Conservation (phyloP, 1,140 invertebrate species). For the Elymnias hypermnestra region DNA sequence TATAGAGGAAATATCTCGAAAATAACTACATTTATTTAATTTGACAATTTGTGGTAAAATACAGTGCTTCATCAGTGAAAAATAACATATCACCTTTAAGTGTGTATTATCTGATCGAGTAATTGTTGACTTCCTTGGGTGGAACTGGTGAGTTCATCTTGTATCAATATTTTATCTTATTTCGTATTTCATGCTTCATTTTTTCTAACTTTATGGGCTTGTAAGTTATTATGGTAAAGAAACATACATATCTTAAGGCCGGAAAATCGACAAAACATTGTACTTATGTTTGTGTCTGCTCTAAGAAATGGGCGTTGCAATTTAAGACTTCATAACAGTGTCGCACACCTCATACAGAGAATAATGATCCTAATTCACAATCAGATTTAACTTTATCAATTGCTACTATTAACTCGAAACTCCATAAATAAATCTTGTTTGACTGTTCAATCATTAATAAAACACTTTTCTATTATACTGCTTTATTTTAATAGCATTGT, state of each 20-base stretch:
- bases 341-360: slow-evolving; percentile 14
- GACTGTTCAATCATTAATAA: too few species aligned
- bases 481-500: too few species aligned
- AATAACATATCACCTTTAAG: slow-evolving; percentile 16
- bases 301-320: slow-evolving; percentile 31
- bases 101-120: slow-evolving; percentile 37
- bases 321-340: slow-evolving; percentile 23
- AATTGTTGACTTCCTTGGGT: slow-evolving; percentile 67
- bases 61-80: slow-evolving; percentile 38
- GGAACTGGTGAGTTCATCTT: slow-evolving; percentile 62
- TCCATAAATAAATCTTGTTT: too few species aligned
- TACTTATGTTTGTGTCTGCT: slow-evolving; percentile 4
- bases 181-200: slow-evolving; percentile 25
- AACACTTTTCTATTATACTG: too few species aligned
- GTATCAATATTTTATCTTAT: slow-evolving; percentile 51
- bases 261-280: slow-evolving; percentile 3
- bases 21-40: slow-evolving; percentile 38
- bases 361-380: slow-evolving; percentile 6
- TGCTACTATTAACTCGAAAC: too few species aligned
- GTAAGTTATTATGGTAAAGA: neutral
- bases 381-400: neutral
- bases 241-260: neutral
- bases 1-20: slow-evolving; percentile 41
- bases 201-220: slow-evolving; percentile 9
- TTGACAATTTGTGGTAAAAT: slow-evolving; percentile 34